Base-by-base conservation (phyloP, 1,140 invertebrate genomes). In the Cepaea nemoralis region DNA sequence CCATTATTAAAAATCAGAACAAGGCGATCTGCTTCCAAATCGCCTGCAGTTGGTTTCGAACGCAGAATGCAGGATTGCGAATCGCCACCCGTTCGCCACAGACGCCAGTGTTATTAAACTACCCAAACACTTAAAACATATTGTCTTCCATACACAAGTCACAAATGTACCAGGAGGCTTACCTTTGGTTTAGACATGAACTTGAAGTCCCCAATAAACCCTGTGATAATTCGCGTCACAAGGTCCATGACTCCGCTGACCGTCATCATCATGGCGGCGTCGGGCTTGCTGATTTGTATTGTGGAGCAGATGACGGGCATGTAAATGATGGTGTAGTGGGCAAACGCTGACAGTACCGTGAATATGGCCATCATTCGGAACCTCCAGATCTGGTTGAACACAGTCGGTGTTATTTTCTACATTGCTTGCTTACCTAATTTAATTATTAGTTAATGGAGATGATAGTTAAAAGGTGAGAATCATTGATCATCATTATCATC, bases 201-300 rank as follows among this genome's bases (percentile, higher is more conserved):
- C 19, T 78, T 74, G 22, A 80, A 63, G 45, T 85, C 85, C 12
- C 81, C 77, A 5, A 85, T 55, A 39, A 71, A 82, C 16, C 84
- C 84, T 10, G 55, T 45, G 48, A n/a, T 8, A 42, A 85, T 69
- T 22, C 81, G 59, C 0, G 81, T 82, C 16, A 81, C 40, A n/a
- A 84, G 66, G 55, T 86, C 85, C 42, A 66, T 69, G 1, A 59
- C 73, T 8, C 83, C 83, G 48, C 81, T 50, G 10, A 87, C 67
- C 0, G 84, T 75, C 40, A 85, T 59, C 45, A 87, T 22, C 27
- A 83, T 66, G 6, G 84, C 82, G 19, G 83, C 82, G 1, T 85
- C 48, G 3, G 71, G 27, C 45, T 82, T 76, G 37, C 71, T 70
- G 6, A 85, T 67, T 12, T 82, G 78, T 3, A 50, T 22, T 3